These are phyloP conservation scores for Euphydryas editha DNA, from an alignment of 2,888 invertebrate species.

Conservation along the genomic window DNA sequence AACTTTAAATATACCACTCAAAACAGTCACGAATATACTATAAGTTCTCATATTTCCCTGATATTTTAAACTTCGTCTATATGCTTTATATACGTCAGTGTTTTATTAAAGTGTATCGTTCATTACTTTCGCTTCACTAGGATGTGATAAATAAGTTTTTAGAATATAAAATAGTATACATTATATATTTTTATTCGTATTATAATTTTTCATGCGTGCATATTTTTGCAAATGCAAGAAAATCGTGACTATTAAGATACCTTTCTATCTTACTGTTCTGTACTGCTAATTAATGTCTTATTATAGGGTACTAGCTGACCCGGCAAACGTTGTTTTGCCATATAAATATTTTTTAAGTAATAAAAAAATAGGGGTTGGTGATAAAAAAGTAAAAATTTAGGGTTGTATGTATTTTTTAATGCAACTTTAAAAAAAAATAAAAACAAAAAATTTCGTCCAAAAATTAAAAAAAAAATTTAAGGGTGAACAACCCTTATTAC, in stretches of 20 bases:
- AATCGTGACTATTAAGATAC: neutral
- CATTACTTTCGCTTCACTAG: neutral
- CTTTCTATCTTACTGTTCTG: no score
- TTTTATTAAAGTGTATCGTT: constrained; percentile 3
- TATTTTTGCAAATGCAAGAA: neutral
- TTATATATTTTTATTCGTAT: neutral
- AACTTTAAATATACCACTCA: constrained; percentile 71
- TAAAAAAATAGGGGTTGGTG: no score
- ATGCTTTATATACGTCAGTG: constrained; percentile 11
- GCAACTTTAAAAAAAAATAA: no score
- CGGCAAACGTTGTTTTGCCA: no score
- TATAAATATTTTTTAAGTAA: no score
- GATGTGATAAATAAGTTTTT: neutral
- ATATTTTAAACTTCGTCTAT: constrained; percentile 13
- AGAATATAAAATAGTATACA: neutral
- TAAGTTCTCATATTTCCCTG: constrained; percentile 53
- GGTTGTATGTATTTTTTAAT: no score
- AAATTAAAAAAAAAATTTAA: no score
- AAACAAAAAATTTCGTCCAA: no score
- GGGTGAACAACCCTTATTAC: no score
- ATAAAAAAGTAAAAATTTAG: no score
- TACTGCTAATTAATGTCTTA: no score
- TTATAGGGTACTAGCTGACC: no score
- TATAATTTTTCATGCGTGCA: neutral
- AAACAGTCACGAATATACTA: constrained; percentile 67